Conservation (phyloP, 2,888 invertebrate species). For the Drosophila ezoana region DNA sequence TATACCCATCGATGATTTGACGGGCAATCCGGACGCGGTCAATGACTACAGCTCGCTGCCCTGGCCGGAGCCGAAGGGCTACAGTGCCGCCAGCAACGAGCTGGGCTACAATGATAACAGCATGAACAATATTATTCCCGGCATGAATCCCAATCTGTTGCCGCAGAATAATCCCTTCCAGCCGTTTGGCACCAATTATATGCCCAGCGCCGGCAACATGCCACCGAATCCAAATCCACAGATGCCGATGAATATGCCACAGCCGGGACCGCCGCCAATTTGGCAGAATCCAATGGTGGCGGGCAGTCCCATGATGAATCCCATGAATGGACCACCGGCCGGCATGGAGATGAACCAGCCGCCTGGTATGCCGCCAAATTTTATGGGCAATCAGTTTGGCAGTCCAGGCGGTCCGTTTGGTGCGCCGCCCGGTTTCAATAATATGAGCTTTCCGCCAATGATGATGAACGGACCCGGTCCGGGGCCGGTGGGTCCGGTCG, state of each 20-base stretch:
- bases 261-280: conserved; percentile 56
- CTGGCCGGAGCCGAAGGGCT: conserved; percentile 94
- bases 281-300: conserved; percentile 66
- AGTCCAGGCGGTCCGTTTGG: conserved; percentile 63
- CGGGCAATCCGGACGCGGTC: conserved; percentile 92
- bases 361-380: conserved; percentile 53
- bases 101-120: conserved; percentile 39
- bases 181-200: conserved; percentile 69
- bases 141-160: conserved; percentile 49
- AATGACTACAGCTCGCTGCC: conserved; percentile 91
- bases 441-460: conserved; percentile 72
- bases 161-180: conserved; percentile 74
- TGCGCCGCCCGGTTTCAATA: conserved; percentile 53
- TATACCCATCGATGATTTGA: conserved; percentile 95
- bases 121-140: conserved; percentile 34
- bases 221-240: conserved; percentile 32
- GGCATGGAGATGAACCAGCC: conserved; percentile 53
- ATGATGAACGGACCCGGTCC: conserved; percentile 66
- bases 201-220: conserved; percentile 43
- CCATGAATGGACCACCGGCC: conserved; percentile 47
- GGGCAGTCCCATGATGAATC: conserved; percentile 69
- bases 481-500: conserved; percentile 34
- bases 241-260: conserved; percentile 46
- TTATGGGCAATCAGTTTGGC: conserved; percentile 65
- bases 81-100: conserved; percentile 55